Evolutionary conservation across 2,113 vertebrate genomes (phyloP), one percentile per base, ranked within the genome.

Genomic region (Chlamydotis undulata): DNA sequence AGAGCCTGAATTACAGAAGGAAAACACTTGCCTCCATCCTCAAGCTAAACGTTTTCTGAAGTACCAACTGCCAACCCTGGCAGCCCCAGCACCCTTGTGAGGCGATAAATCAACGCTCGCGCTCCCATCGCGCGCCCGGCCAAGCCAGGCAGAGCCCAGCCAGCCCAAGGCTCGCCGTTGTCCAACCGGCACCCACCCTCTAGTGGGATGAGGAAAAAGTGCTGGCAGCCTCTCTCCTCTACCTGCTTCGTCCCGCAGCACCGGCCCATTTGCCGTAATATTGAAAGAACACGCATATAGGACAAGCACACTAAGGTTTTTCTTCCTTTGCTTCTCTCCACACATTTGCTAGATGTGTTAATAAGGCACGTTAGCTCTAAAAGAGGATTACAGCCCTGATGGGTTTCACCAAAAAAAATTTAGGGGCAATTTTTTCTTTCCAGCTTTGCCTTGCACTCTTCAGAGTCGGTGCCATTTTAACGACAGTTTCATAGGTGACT

Each of bases 121-220:
- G 2, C 80, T 94, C 88, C 76, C 78, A 31, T 43, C 10, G 77
- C 16, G 71, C 9, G 41, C 69, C 92, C 56, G 37, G 90, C 91
- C 71, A 57, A 52, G 75, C 23, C 47, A 93, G 84, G 82, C 90
- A 86, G 52, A 61, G 35, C 6, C 63, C 69, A 73, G 43, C 45
- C 93, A 82, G 84, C 55, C 79, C 53, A 7, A 14, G 81, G 25
- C 18, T 4, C 12, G 1, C 83, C 83, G 61, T 65, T 96, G 83
- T 87, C 93, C 95, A 91, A 95, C 88, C 91, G 39, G 82, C 95
- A 97, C 91, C 94, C 95, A 96, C 85, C 94, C 96, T 69, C 92
- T 95, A 94, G 90, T 73, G 93, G 94, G 97, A 84, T 73, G 73
- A 97, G 83, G 75, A 78, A 63, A 96, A 96, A 96, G 35, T 88